phyloP scores from a whole-genome alignment of 2,797 vertebrate genomes.

The Peromyscus melanophrys region DNA sequence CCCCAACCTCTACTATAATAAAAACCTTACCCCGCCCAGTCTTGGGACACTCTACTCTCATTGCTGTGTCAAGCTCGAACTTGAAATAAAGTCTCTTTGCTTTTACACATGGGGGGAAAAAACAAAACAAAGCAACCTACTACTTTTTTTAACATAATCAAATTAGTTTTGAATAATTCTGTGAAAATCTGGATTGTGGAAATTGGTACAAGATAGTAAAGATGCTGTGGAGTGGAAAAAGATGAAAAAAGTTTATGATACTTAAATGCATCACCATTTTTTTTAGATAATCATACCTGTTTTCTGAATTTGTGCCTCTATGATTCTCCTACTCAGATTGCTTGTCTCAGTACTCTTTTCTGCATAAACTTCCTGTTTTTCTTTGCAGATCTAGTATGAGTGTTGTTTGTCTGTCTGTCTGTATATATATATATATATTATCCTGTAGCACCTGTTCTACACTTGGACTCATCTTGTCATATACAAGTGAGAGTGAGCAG shows the following conservation, averaged over 20 bases:
- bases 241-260: neutral
- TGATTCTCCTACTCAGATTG: slow-evolving; percentile 28
- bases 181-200: neutral
- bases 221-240: neutral
- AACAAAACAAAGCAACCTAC: neutral
- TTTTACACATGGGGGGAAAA: too few relatives aligned
- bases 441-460: slow-evolving; percentile 37
- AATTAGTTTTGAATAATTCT: neutral
- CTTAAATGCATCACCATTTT: neutral
- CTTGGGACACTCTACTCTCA: too few relatives aligned
- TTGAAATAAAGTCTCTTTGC: too few relatives aligned
- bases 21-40: too few relatives aligned
- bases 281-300: neutral
- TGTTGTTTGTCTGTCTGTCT: neutral
- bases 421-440: too few relatives aligned
- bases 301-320: neutral
- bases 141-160: neutral
- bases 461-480: slow-evolving; percentile 1
- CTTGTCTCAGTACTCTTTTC: neutral
- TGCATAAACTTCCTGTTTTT: slow-evolving; percentile 4
- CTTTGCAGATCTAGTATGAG: neutral
- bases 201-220: neutral
- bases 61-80: too few relatives aligned
- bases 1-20: too few relatives aligned
- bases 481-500: slow-evolving; percentile 59